Evolutionary conservation across 1,140 invertebrate species (phyloP).

Genomic region (Venturia canescens): DNA sequence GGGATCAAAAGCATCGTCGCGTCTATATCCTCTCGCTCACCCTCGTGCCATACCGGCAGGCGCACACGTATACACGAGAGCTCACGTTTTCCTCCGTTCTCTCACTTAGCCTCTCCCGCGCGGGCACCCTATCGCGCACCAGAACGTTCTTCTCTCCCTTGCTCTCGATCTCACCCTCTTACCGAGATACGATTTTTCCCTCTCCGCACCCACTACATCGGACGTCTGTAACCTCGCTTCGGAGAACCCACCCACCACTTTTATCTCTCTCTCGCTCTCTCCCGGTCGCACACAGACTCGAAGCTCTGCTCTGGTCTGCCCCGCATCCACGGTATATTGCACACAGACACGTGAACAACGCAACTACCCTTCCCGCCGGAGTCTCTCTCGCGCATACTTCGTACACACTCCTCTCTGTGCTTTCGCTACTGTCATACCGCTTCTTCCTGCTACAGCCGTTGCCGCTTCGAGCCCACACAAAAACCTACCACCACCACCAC

Average conservation of each 20-base stretch:
- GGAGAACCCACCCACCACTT: slow-evolving; percentile 41
- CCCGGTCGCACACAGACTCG: slow-evolving; percentile 31
- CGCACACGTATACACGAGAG: slow-evolving; percentile 9
- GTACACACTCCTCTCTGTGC: slow-evolving; percentile 18
- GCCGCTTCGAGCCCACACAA: slow-evolving; percentile 16
- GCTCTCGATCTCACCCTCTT: slow-evolving; percentile 11
- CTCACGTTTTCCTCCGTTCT: slow-evolving; percentile 43
- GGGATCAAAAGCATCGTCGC: background rate
- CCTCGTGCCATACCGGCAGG: background rate
- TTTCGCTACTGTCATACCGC: slow-evolving; percentile 45
- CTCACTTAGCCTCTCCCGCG: slow-evolving; percentile 48
- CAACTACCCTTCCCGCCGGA: slow-evolving; percentile 49
- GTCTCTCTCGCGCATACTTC: slow-evolving; percentile 47
- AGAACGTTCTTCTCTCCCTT: slow-evolving; percentile 15
- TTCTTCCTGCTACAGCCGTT: slow-evolving; percentile 37
- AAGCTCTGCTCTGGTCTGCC: slow-evolving; percentile 40
- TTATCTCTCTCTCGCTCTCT: slow-evolving; percentile 39
- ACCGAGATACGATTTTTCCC: slow-evolving; percentile 8
- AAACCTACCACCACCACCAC: slow-evolving; percentile 18
- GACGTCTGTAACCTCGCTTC: slow-evolving; percentile 52
- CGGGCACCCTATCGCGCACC: slow-evolving; percentile 42
- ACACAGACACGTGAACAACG: slow-evolving; percentile 26
- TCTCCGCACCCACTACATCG: slow-evolving; percentile 20
- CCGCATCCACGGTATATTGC: slow-evolving; percentile 13
- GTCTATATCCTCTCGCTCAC: slow-evolving; percentile 47